Percentiles rank a stretch among this genome's conserved stretches.
Evolutionary conservation across 1,140 invertebrate species (phyloP).

Genomic region (Drosophila suzukii): DNA sequence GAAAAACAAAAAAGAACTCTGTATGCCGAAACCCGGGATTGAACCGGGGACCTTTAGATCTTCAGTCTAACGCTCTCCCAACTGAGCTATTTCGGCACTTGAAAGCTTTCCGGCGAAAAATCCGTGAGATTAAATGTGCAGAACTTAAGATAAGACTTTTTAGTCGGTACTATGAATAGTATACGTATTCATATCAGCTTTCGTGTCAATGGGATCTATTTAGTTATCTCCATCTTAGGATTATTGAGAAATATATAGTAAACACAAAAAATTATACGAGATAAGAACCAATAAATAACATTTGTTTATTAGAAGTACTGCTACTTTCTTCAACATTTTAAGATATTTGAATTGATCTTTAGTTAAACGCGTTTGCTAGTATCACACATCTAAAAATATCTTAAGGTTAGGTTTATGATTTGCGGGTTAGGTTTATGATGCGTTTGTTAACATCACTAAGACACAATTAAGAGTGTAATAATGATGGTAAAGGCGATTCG

Average conservation of each 20-base stretch:
- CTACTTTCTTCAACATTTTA: neutral
- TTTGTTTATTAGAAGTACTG: too few species aligned
- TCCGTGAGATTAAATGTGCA: neutral
- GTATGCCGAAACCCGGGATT: constrained; percentile 89
- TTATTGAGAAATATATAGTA: too few species aligned
- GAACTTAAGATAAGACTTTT: neutral
- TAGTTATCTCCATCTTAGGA: too few species aligned
- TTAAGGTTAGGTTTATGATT: too few species aligned
- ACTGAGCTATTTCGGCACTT: constrained; percentile 87
- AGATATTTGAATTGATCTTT: too few species aligned
- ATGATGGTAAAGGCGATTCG: too few species aligned
- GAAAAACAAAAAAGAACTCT: neutral
- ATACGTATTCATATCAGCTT: neutral
- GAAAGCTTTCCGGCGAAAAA: neutral
- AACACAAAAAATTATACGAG: too few species aligned
- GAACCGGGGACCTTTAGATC: constrained; percentile 92
- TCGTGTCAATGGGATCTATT: neutral
- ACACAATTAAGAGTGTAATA: neutral
- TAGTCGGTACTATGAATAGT: neutral
- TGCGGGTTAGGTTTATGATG: too few species aligned
- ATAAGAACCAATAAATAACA: neutral
- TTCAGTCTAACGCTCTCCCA: constrained; percentile 93
- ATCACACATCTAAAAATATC: too few species aligned
- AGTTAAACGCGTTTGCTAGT: too few species aligned
- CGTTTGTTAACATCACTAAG: too few species aligned